phyloP scores from a whole-genome alignment of 2,797 vertebrate species.

The Clarias laeviceps region DNA sequence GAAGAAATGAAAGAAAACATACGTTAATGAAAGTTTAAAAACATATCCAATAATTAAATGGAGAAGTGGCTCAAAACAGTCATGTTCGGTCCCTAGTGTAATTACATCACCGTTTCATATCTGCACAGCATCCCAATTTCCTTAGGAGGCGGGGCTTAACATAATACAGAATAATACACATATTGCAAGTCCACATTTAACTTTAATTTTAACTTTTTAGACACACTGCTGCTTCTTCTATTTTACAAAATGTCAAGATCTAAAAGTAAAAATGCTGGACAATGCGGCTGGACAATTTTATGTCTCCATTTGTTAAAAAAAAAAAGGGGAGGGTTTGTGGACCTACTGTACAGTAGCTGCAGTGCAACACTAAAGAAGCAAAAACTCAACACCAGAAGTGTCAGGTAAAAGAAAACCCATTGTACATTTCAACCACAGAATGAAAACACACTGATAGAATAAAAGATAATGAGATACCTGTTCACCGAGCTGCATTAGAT shows the following conservation, averaged over 20 bases:
- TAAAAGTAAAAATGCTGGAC: not conserved
- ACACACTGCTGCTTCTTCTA: not conserved
- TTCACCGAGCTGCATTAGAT: slow-evolving; percentile 78
- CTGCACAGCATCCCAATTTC: not conserved
- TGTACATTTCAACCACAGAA: not conserved
- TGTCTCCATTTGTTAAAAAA: not conserved
- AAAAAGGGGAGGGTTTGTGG: not conserved
- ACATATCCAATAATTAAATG: not conserved
- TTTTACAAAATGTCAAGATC: not conserved
- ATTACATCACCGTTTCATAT: not conserved
- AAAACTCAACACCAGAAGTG: not conserved
- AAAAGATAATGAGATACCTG: slow-evolving; percentile 64
- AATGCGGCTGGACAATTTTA: not conserved
- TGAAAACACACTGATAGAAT: not conserved
- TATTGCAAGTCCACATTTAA: not conserved
- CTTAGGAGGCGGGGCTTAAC: not conserved
- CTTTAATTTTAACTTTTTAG: not conserved
- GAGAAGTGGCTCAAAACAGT: not conserved
- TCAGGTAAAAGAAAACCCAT: not conserved
- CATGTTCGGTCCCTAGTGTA: not conserved
- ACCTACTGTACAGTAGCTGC: not conserved
- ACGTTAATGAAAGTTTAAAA: not conserved
- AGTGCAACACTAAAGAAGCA: not conserved
- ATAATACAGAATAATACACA: not conserved
- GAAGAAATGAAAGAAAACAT: not conserved